Conservation (phyloP, 1,140 invertebrate genomes). For the Centruroides vittatus region DNA sequence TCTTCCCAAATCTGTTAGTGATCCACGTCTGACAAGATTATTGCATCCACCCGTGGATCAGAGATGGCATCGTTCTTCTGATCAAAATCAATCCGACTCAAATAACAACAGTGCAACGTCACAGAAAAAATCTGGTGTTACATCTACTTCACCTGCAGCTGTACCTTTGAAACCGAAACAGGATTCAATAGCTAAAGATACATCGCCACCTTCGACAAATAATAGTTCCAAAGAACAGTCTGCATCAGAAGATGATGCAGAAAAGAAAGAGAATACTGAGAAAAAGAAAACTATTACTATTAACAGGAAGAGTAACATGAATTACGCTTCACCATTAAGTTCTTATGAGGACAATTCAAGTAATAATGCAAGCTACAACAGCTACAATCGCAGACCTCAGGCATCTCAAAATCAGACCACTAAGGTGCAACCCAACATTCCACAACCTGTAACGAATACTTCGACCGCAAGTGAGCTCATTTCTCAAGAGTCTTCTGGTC, state of each 20-base stretch:
- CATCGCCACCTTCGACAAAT: no score
- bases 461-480: no score
- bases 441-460: no score
- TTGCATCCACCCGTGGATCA: slow-evolving; percentile 3
- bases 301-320: slow-evolving; percentile 14
- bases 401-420: background rate
- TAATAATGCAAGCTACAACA: slow-evolving; percentile 3
- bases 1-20: slow-evolving; percentile 10
- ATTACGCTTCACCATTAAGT: slow-evolving; percentile 15
- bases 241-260: background rate
- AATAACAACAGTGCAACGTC: background rate
- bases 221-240: background rate
- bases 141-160: no score
- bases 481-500: no score
- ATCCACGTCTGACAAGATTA: slow-evolving; percentile 11
- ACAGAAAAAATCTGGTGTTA: no score
- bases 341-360: slow-evolving; percentile 6
- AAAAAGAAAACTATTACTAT: slow-evolving; percentile 7
- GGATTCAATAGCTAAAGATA: no score
- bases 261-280: background rate
- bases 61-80: background rate
- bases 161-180: no score
- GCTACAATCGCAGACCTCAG: slow-evolving; percentile 11
- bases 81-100: background rate
- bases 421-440: no score